These are phyloP conservation scores for Lepus timidus DNA, from an alignment of 2,113 vertebrate species.

Conservation along the genomic window DNA sequence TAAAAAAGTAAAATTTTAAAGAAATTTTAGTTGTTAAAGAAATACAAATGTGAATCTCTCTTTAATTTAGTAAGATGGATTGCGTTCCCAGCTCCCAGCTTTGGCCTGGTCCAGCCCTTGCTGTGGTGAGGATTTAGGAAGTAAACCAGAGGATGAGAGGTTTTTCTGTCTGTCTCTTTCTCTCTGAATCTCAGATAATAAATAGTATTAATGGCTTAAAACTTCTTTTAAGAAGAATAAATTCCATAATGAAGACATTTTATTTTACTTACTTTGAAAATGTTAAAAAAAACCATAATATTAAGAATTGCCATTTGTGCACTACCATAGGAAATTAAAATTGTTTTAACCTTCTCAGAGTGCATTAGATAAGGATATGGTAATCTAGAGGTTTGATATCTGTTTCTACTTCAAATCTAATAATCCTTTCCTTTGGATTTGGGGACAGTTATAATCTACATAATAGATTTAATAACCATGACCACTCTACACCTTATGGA, in stretches of 20 bases:
- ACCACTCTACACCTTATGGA: background rate
- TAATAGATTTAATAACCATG: background rate
- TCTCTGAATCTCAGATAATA: no score
- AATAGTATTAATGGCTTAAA: background rate
- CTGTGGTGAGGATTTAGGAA: no score
- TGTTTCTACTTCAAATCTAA: background rate
- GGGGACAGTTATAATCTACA: background rate
- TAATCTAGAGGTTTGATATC: background rate
- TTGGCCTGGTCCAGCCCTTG: no score
- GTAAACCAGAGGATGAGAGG: no score
- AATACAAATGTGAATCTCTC: background rate
- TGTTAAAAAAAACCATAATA: background rate
- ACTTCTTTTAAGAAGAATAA: background rate
- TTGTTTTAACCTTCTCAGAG: background rate
- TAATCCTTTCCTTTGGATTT: background rate
- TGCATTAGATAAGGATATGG: background rate
- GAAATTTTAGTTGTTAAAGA: background rate
- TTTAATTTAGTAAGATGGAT: background rate
- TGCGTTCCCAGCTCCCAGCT: no score
- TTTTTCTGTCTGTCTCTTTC: no score
- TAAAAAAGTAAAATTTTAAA: background rate
- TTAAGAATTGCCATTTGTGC: background rate
- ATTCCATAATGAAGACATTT: background rate
- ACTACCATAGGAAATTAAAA: background rate
- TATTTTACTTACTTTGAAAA: slow-evolving; percentile 44